Base-by-base conservation (phyloP, 1,140 invertebrate species). In the Oedothorax gibbosus region DNA sequence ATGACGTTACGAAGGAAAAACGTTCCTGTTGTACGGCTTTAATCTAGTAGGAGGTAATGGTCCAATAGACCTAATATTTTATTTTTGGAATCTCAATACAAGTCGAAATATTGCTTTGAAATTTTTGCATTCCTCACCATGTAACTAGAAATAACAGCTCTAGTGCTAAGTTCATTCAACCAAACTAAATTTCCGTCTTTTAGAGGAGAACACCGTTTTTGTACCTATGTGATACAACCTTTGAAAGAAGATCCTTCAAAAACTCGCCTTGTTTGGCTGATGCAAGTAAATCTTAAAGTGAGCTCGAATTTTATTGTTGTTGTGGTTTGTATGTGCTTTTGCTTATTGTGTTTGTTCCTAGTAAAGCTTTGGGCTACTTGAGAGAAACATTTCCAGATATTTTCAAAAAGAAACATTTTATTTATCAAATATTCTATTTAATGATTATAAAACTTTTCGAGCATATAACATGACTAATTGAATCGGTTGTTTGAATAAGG, bases 271-370 rank as follows among this genome's bases (percentile, higher is more conserved):
- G 14, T 20, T 6, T 75, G 72, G 72, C 72, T 75, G 7, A 75
- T 75, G 72, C 72, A 75, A 75, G 72, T 75, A 20, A 75, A 14
- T 9, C 21, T 75, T 2, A 56, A 75, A 21, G 72, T 75, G 10
- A 75, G 72, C 49, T 75, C 2, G 0, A 6, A 35, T 35, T 35
- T 35, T 35, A 35, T 5, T 35, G 35, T 35, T 35, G 35, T 35
- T 35, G 35, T 1, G 35, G 35, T 35, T 35, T 35, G 35, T 35
- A 35, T 35, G 35, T 35, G 35, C 5, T 35, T 1, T 35, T 35
- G 35, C 35, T 35, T 35, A 35, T 35, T 35, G 35, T 35, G 35
- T 35, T 35, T 35, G 5, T 35, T 35, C 35, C 5, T 35, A 35
- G 35, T 35, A 35, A 35, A 2, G 35, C 5, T 35, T 35, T 35